phyloP scores from a whole-genome alignment of 1,140 invertebrate genomes.

The Heliconius hermathena region DNA sequence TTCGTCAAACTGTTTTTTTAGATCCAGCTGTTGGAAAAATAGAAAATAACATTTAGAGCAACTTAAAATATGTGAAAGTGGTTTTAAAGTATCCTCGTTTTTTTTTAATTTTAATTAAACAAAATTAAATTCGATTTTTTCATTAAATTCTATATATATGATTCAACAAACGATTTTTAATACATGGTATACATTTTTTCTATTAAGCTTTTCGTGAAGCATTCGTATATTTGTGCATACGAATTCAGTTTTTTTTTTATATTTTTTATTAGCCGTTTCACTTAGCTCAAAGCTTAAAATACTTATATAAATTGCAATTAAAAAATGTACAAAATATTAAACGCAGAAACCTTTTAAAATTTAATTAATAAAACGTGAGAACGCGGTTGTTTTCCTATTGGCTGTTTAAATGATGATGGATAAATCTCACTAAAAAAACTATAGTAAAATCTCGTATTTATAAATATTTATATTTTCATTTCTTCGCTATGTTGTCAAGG shows the following conservation, averaged over 20 bases:
- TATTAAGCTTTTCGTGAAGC: slow-evolving; percentile 17
- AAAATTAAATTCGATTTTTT: background rate
- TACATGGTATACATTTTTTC: background rate
- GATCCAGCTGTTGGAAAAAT: slow-evolving; percentile 83
- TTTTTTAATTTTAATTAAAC: background rate
- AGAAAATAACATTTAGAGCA: background rate
- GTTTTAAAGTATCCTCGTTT: background rate
- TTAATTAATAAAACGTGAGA: background rate
- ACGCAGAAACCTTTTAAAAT: background rate
- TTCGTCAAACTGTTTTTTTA: slow-evolving; percentile 87
- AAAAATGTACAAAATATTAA: background rate
- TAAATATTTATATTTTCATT: no score
- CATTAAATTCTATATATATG: background rate
- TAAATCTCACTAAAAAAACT: no score
- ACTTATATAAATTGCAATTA: slow-evolving; percentile 15
- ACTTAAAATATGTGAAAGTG: background rate
- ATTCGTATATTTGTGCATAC: slow-evolving; percentile 1
- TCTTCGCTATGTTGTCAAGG: no score
- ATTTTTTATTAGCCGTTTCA: slow-evolving; percentile 5
- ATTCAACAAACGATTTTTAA: background rate
- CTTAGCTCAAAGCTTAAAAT: background rate
- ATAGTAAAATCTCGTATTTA: no score
- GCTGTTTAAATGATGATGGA: no score
- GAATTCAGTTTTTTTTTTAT: background rate
- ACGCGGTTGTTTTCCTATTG: no score